phyloP scores from a whole-genome alignment of 1,140 invertebrate genomes.

The Drosophila pachea region DNA sequence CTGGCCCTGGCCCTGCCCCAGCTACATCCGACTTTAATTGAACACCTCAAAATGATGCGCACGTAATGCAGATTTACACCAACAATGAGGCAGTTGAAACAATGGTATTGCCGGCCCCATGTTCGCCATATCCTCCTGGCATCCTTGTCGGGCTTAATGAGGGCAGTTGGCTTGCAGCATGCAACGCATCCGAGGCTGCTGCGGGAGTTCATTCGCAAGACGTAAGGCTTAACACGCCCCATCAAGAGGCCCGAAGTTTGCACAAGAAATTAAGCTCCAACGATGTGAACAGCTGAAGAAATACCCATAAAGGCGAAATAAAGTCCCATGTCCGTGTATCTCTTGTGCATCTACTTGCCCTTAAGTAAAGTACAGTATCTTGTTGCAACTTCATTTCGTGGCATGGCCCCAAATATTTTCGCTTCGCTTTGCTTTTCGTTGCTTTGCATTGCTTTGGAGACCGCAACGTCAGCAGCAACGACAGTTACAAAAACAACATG shows the following conservation, averaged over 20 bases:
- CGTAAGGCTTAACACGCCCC: constrained; percentile 66
- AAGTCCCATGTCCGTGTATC: constrained; percentile 69
- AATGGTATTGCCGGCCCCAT: constrained; percentile 50
- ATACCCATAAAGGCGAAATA: constrained; percentile 56
- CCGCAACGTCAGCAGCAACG: constrained; percentile 58
- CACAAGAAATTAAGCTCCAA: constrained; percentile 72
- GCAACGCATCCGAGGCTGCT: constrained; percentile 27
- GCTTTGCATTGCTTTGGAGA: constrained; percentile 47
- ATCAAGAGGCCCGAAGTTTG: constrained; percentile 70
- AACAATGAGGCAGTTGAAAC: constrained; percentile 61
- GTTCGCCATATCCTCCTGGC: constrained; percentile 35
- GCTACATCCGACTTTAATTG: constrained; percentile 59
- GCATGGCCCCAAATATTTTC: constrained; percentile 74
- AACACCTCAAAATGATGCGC: constrained; percentile 76
- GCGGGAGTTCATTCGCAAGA: constrained; percentile 7
- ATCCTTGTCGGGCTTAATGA: constrained; percentile 58
- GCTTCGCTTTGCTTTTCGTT: constrained; percentile 57
- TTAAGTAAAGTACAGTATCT: constrained; percentile 77
- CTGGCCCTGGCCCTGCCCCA: neutral
- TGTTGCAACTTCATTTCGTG: constrained; percentile 76
- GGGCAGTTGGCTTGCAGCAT: constrained; percentile 46
- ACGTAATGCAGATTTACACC: constrained; percentile 74
- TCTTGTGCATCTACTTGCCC: constrained; percentile 75
- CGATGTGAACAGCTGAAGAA: constrained; percentile 37
- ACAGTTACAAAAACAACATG: constrained; percentile 51